Conservation (phyloP, 1,140 invertebrate genomes). For the Leptinotarsa defecta region DNA sequence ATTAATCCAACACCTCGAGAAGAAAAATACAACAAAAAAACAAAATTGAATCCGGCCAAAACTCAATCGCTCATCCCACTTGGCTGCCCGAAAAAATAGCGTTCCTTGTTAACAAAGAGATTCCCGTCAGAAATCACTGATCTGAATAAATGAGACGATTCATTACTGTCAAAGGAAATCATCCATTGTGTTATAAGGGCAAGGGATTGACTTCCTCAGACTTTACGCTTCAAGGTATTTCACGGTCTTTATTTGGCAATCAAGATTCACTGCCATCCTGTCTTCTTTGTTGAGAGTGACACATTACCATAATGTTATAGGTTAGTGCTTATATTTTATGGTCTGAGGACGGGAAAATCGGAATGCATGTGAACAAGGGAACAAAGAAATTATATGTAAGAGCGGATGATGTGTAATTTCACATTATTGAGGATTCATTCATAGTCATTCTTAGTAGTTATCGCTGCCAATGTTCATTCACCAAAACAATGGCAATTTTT, state of each 20-base stretch:
- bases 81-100: background rate
- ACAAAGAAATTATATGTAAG: background rate
- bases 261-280: conserved; percentile 28
- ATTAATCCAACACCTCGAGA: too few relatives aligned
- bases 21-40: too few relatives aligned
- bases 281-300: conserved; percentile 20
- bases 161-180: conserved; percentile 7
- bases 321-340: conserved; percentile 25
- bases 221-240: conserved; percentile 29
- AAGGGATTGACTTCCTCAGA: conserved; percentile 28
- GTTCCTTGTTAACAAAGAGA: background rate
- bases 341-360: conserved; percentile 12
- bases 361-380: background rate
- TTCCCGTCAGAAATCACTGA: conserved; percentile 5
- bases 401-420: too few relatives aligned
- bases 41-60: too few relatives aligned
- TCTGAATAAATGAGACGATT: conserved; percentile 16
- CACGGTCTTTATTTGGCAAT: conserved; percentile 29
- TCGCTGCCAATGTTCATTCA: too few relatives aligned
- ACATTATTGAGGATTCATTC: too few relatives aligned
- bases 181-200: conserved; percentile 16
- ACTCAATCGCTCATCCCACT: background rate
- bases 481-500: too few relatives aligned
- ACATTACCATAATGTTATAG: conserved; percentile 27
- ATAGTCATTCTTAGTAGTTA: too few relatives aligned